These are phyloP conservation scores for Amphipoea lucens DNA, from an alignment of 2,888 invertebrate genomes.

Conservation along the genomic window DNA sequence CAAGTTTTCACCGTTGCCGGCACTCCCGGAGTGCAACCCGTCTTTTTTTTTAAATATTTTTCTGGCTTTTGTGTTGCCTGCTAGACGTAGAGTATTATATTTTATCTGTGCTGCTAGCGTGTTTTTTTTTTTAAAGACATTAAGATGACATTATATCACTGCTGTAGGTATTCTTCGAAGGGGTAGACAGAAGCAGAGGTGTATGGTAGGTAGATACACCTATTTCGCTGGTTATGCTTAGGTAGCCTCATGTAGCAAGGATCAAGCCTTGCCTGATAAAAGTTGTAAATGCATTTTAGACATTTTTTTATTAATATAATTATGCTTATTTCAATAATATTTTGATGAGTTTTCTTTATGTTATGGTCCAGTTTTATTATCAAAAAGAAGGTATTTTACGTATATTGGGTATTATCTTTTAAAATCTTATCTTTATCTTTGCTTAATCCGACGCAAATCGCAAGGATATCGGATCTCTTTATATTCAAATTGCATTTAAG, in stretches of 20 bases:
- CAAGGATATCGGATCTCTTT: slow-evolving; percentile 28
- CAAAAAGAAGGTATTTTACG: background rate
- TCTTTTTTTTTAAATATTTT: background rate
- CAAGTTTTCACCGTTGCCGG: too few relatives aligned
- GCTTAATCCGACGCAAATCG: background rate
- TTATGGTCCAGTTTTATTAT: background rate
- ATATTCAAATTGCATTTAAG: slow-evolving; percentile 37
- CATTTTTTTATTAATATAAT: background rate
- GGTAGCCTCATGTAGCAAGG: background rate
- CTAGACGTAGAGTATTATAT: too few relatives aligned
- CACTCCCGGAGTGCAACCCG: too few relatives aligned
- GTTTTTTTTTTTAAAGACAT: background rate
- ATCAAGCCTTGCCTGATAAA: background rate
- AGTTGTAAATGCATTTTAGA: background rate
- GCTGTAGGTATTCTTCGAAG: too few relatives aligned
- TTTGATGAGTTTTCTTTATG: background rate
- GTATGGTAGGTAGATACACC: too few relatives aligned
- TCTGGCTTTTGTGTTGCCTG: background rate
- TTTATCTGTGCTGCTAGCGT: too few relatives aligned
- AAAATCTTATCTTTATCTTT: background rate
- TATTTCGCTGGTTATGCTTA: background rate
- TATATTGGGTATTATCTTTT: background rate
- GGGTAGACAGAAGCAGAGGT: too few relatives aligned
- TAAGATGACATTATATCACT: background rate
- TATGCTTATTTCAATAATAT: background rate